Conservation (phyloP, 2,113 vertebrate species). For the Sterrhoptilus dennistouni region DNA sequence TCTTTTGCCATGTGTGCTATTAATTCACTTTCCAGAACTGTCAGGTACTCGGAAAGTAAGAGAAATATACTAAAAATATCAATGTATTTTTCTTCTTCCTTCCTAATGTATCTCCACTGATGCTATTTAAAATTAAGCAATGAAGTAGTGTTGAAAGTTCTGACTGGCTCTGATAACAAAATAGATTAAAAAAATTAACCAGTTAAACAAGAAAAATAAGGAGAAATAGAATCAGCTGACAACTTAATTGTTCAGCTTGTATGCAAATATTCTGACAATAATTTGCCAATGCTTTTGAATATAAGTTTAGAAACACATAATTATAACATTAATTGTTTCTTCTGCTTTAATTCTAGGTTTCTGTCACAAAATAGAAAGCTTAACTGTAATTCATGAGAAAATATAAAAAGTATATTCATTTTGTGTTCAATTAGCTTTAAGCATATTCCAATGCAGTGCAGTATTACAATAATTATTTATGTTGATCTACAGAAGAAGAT, state of each 20-base stretch:
- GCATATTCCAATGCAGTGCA: constrained; percentile 14
- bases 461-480: constrained; percentile 55
- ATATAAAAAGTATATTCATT: constrained; percentile 39
- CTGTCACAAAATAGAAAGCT: constrained; percentile 67
- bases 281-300: constrained; percentile 37
- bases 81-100: not conserved
- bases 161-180: constrained; percentile 40
- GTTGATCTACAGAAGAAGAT: constrained; percentile 34
- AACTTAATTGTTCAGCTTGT: constrained; percentile 42
- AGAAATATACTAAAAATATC: constrained; percentile 27
- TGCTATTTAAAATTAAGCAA: constrained; percentile 30
- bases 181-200: constrained; percentile 26
- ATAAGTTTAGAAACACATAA: constrained; percentile 40
- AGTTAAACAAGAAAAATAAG: not conserved
- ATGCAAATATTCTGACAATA: constrained; percentile 56
- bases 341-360: constrained; percentile 66
- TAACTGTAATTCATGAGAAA: constrained; percentile 44
- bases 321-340: constrained; percentile 70
- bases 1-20: constrained; percentile 31
- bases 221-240: constrained; percentile 43
- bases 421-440: constrained; percentile 49
- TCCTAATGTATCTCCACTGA: not conserved
- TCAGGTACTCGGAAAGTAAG: constrained; percentile 13
- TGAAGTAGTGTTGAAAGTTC: constrained; percentile 43
- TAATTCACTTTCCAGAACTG: constrained; percentile 39